Percentiles rank a stretch among this genome's conserved stretches.
phyloP scores from a whole-genome alignment of 2,888 invertebrate genomes.

The Drosophila leonis region DNA sequence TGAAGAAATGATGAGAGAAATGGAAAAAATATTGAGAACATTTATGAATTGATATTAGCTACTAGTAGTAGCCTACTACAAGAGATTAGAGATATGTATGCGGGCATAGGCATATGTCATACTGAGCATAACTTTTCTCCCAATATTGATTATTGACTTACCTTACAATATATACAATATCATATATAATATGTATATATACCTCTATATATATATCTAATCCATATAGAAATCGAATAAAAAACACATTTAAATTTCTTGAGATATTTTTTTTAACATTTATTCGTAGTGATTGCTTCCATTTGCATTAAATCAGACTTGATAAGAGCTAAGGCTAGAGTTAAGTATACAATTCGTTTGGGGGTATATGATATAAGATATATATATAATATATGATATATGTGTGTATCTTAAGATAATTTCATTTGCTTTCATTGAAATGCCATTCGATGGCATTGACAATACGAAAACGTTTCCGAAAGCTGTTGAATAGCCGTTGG shows the following conservation, averaged over 20 bases:
- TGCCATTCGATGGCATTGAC: conserved; percentile 38
- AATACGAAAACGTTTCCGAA: conserved; percentile 62
- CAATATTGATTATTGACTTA: background rate
- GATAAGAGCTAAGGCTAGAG: conserved; percentile 13
- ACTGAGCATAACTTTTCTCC: no score
- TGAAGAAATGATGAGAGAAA: background rate
- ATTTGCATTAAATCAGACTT: conserved; percentile 50
- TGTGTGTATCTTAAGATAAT: background rate
- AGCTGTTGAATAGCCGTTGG: conserved; percentile 76
- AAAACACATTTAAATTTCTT: background rate
- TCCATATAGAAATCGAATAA: background rate
- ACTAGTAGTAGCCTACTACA: no score
- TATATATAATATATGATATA: background rate
- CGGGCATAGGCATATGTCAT: no score
- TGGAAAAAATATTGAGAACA: background rate
- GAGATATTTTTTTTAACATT: conserved; percentile 18
- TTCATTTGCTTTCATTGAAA: conserved; percentile 24
- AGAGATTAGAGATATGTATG: no score
- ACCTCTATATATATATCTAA: background rate
- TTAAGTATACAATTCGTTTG: conserved; percentile 3
- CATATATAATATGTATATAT: background rate
- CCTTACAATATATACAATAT: no score
- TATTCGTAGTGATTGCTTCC: conserved; percentile 28
- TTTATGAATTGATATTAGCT: no score
- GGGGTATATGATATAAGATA: background rate